Evolutionary conservation across 1,140 invertebrate species (phyloP), one percentile per base, ranked within the genome.

Genomic region (Caenorhabditis latens): DNA sequence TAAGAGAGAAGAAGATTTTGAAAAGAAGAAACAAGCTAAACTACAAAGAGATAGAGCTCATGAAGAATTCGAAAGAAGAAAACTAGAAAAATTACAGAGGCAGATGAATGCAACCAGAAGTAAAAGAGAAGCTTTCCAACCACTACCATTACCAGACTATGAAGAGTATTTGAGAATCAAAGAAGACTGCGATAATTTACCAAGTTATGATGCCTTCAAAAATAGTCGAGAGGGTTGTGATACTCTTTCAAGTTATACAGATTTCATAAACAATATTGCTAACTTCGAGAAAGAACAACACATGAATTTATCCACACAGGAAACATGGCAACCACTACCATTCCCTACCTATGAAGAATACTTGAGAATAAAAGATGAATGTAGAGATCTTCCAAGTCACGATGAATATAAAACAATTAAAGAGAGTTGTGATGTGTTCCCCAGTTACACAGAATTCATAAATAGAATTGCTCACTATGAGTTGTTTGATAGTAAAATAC

Each of bases 291-390:
- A 63, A 63, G 24, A 63, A 63, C 61, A 32, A 63, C 21, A 63
- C 21, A 0, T 32, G 6, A 63, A 63, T 63, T 1, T 7, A 4
- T 24, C 21, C 3, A 32, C 1, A 32, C 32, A 32, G 32, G 32
- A 32, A 32, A 0, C 40, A n/a, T 82, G 75, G 75, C 40, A 48
- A 48, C 75, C 75, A 5, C 32, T 82, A 82, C 75, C 75, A 82
- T 82, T 82, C 46, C 75, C 75, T 0, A 21, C 42, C 3, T 82
- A 82, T 13, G 83, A 84, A 58, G 83, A 84, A 84, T 84, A 84
- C 32, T 58, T 42, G 40, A 84, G 58, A 19, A 84, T 83, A 3
- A 83, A 83, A 32, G 32, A 83, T 7, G 7, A 83, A 55, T 83
- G 82, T 83, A 13, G 1, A 2, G 0, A 3, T n/a, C 46, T 83